These are phyloP conservation scores for Euglossa dilemma DNA, from an alignment of 1,140 invertebrate genomes.

Conservation along the genomic window DNA sequence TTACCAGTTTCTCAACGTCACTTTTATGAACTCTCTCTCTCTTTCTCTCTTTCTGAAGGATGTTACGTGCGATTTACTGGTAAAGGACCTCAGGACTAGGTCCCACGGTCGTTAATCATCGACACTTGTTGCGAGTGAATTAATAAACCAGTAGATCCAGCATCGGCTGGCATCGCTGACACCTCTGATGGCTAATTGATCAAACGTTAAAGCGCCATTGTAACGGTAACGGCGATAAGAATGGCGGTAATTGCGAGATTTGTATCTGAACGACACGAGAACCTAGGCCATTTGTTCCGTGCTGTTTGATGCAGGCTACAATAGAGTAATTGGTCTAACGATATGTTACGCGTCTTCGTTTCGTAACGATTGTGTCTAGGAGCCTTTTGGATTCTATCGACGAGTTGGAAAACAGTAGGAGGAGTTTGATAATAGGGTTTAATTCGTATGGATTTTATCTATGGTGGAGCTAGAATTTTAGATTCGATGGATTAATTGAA, in stretches of 20 bases:
- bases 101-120: slow-evolving; percentile 14
- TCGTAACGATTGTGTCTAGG: neutral
- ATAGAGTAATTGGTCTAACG: neutral
- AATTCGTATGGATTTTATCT: too few species aligned
- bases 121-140: neutral
- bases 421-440: too few species aligned
- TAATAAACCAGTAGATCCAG: neutral
- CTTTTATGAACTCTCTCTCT: too few species aligned
- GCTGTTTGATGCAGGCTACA: neutral
- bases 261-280: neutral
- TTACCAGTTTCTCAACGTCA: too few species aligned
- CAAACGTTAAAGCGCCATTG: neutral
- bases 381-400: neutral
- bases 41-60: neutral
- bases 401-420: too few species aligned
- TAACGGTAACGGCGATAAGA: neutral
- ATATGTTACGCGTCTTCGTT: slow-evolving; percentile 15
- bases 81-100: neutral
- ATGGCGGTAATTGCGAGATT: slow-evolving; percentile 1
- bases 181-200: slow-evolving; percentile 15
- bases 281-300: neutral
- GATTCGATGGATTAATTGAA: too few species aligned
- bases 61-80: slow-evolving; percentile 16
- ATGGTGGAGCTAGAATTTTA: too few species aligned
- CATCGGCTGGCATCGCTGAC: neutral